Conservation (phyloP, 1,140 invertebrate species). For the Himalopsyche phryganea region DNA sequence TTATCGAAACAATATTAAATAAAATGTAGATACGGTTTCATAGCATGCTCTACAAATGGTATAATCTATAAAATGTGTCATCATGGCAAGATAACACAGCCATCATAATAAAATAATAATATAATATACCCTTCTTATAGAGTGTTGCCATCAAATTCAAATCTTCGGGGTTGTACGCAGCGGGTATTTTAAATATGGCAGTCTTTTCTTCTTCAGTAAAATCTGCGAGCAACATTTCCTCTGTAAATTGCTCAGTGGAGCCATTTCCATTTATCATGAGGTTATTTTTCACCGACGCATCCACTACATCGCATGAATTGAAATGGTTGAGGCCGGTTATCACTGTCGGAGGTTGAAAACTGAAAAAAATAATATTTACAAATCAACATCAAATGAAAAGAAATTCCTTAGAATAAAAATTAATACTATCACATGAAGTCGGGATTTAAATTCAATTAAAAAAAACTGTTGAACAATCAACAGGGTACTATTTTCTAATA, state of each 20-base stretch:
- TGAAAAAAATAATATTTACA: conserved; percentile 22
- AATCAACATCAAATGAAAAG: too few species aligned
- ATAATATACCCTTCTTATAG: conserved; percentile 58
- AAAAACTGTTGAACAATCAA: too few species aligned
- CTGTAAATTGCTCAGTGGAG: conserved; percentile 37
- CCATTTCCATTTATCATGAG: conserved; percentile 7
- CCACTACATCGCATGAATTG: conserved; percentile 39
- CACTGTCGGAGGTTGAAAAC: conserved; percentile 50
- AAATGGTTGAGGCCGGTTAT: conserved; percentile 40
- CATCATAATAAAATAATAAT: too few species aligned
- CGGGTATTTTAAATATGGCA: conserved; percentile 64
- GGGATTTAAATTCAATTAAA: too few species aligned
- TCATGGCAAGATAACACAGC: too few species aligned
- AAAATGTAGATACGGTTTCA: too few species aligned
- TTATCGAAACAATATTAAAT: too few species aligned
- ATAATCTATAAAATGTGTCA: too few species aligned
- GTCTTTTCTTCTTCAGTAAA: conserved; percentile 64
- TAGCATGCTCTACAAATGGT: too few species aligned
- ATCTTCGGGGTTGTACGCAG: conserved; percentile 70
- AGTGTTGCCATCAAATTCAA: conserved; percentile 71
- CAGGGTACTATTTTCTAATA: too few species aligned
- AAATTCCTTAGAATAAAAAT: too few species aligned
- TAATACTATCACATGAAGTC: too few species aligned
- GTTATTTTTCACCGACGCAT: conserved; percentile 28
- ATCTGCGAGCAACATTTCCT: conserved; percentile 51